Evolutionary conservation across 2,888 invertebrate species (phyloP).

Genomic region (Silvanus unidentatus): DNA sequence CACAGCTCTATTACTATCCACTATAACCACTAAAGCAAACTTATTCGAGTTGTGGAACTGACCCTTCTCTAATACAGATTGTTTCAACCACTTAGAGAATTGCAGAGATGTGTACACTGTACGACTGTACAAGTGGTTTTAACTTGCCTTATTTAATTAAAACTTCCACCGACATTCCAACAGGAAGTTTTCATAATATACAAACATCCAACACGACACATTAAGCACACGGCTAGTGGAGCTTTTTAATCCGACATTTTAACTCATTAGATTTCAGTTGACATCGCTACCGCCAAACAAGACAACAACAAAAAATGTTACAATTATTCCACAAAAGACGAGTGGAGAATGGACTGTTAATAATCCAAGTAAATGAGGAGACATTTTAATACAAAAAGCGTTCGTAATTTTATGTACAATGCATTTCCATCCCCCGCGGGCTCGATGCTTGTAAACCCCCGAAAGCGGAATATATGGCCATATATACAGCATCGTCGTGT

Average conservation of each 20-base stretch:
- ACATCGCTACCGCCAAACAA: too few species aligned
- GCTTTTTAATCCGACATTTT: too few species aligned
- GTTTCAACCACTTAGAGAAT: slow-evolving; percentile 24
- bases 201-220: too few species aligned
- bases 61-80: slow-evolving; percentile 20
- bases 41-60: slow-evolving; percentile 12
- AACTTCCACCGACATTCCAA: slow-evolving; percentile 14
- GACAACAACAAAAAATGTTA: too few species aligned
- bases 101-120: slow-evolving; percentile 12
- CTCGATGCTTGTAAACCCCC: too few species aligned
- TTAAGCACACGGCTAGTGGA: too few species aligned
- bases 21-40: slow-evolving; percentile 7
- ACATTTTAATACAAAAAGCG: slow-evolving; percentile 34
- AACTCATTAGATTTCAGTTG: too few species aligned
- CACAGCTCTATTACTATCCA: slow-evolving; percentile 19
- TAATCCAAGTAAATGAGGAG: slow-evolving; percentile 43
- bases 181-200: too few species aligned
- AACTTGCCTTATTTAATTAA: slow-evolving; percentile 21
- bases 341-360: slow-evolving; percentile 32
- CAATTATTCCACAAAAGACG: too few species aligned
- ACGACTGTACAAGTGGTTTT: slow-evolving; percentile 8
- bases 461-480: slow-evolving; percentile 21
- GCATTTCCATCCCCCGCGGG: too few species aligned
- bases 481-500: slow-evolving; percentile 25
- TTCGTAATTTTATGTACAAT: too few species aligned